Conservation (phyloP, 2,113 vertebrate species). For the Notarius lentiginosus region DNA sequence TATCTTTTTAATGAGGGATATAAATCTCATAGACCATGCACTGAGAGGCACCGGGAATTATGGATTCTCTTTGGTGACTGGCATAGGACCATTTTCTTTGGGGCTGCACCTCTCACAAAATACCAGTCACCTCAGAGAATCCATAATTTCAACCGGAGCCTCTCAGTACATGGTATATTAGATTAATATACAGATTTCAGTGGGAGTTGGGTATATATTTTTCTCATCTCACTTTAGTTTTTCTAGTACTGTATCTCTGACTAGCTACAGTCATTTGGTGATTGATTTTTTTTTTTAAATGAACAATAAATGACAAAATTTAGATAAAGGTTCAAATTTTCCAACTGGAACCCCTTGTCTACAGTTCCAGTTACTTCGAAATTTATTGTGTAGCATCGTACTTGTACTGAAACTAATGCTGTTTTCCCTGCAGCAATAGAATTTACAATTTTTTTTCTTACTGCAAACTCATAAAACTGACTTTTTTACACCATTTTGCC, state of each 20-base stretch:
- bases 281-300: not conserved
- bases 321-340: not conserved
- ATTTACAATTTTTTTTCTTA: not conserved
- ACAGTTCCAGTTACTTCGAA: not conserved
- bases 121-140: too few relatives aligned
- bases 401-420: too few relatives aligned
- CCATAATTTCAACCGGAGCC: too few relatives aligned
- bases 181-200: too few relatives aligned
- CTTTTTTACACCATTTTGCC: constrained; percentile 21
- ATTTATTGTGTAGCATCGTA: not conserved
- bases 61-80: too few relatives aligned
- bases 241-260: not conserved
- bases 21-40: too few relatives aligned
- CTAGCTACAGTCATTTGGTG: not conserved
- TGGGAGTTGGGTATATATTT: too few relatives aligned
- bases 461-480: not conserved
- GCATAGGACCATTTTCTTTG: too few relatives aligned
- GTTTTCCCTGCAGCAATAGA: not conserved
- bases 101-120: too few relatives aligned
- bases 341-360: not conserved
- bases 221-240: not conserved
- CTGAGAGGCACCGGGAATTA: too few relatives aligned
- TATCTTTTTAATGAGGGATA: too few relatives aligned
- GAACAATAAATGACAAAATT: not conserved
- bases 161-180: too few relatives aligned